Conservation (phyloP, 2,888 invertebrate genomes). For the Spodoptera littoralis region DNA sequence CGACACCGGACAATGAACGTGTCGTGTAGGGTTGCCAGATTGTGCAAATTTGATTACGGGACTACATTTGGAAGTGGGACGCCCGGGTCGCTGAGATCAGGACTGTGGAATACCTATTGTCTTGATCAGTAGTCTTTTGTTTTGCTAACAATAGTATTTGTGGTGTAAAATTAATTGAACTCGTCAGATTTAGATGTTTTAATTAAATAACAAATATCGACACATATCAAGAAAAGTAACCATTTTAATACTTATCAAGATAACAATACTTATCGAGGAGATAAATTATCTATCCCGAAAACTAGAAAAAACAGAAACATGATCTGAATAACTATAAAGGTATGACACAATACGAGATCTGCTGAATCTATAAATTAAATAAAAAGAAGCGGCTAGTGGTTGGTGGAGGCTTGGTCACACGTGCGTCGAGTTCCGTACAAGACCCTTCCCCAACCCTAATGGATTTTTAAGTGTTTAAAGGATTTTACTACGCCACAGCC, state of each 20-base stretch:
- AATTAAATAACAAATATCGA: too few relatives aligned
- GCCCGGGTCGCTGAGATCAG: slow-evolving; percentile 25
- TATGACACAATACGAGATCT: not conserved
- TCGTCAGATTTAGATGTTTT: not conserved
- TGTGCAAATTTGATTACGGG: slow-evolving; percentile 57
- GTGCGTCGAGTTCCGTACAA: slow-evolving; percentile 37
- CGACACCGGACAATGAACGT: slow-evolving; percentile 56
- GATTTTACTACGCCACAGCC: slow-evolving; percentile 36
- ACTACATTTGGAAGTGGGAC: slow-evolving; percentile 51
- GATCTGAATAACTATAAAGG: slow-evolving; percentile 14
- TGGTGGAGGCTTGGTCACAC: slow-evolving; percentile 27
- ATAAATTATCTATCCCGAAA: too few relatives aligned
- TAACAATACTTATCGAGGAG: too few relatives aligned
- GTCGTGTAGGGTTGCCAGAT: slow-evolving; percentile 49
- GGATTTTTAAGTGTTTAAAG: slow-evolving; percentile 57
- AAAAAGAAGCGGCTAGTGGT: slow-evolving; percentile 31
- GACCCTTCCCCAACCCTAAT: slow-evolving; percentile 42
- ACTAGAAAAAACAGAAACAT: too few relatives aligned
- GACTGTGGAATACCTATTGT: slow-evolving; percentile 28
- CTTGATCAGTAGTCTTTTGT: slow-evolving; percentile 32
- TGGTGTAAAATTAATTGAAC: not conserved
- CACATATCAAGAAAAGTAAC: too few relatives aligned
- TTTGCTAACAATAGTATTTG: not conserved
- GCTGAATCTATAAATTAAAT: slow-evolving; percentile 45
- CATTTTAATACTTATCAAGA: too few relatives aligned